Evolutionary conservation across 2,888 invertebrate species (phyloP).

Genomic region (Geotrupes spiniger): DNA sequence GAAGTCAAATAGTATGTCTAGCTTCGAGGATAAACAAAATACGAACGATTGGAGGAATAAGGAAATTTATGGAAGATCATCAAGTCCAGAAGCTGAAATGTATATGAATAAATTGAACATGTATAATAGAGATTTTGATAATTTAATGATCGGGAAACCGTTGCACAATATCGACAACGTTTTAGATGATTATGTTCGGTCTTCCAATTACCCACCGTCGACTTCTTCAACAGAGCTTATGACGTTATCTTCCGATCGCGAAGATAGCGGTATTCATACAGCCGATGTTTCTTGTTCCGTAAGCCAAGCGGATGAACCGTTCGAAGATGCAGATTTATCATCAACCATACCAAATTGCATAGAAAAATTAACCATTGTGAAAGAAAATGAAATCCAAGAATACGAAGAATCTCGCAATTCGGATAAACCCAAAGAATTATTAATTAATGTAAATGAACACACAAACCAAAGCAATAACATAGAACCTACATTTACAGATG

Average conservation of each 20-base stretch:
- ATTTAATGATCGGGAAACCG: slow-evolving; percentile 37
- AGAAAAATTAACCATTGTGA: slow-evolving; percentile 37
- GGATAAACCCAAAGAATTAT: slow-evolving; percentile 15
- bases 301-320: slow-evolving; percentile 71
- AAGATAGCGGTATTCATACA: slow-evolving; percentile 78
- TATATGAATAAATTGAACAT: slow-evolving; percentile 46
- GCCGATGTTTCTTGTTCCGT: slow-evolving; percentile 74
- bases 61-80: slow-evolving; percentile 44
- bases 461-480: slow-evolving; percentile 17
- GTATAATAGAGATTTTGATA: slow-evolving; percentile 50
- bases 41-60: slow-evolving; percentile 28
- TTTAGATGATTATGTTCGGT: slow-evolving; percentile 50
- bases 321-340: slow-evolving; percentile 51
- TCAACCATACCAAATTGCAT: slow-evolving; percentile 42
- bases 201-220: slow-evolving; percentile 54
- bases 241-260: slow-evolving; percentile 60
- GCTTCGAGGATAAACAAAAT: slow-evolving; percentile 26
- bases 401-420: neutral
- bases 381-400: slow-evolving; percentile 27
- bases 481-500: slow-evolving; percentile 13
- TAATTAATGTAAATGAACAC: slow-evolving; percentile 22
- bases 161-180: slow-evolving; percentile 60
- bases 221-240: slow-evolving; percentile 61
- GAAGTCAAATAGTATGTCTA: slow-evolving; percentile 26
- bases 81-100: slow-evolving; percentile 58